Base-by-base conservation (phyloP, 2,888 invertebrate genomes). In the Tineola bisselliella region DNA sequence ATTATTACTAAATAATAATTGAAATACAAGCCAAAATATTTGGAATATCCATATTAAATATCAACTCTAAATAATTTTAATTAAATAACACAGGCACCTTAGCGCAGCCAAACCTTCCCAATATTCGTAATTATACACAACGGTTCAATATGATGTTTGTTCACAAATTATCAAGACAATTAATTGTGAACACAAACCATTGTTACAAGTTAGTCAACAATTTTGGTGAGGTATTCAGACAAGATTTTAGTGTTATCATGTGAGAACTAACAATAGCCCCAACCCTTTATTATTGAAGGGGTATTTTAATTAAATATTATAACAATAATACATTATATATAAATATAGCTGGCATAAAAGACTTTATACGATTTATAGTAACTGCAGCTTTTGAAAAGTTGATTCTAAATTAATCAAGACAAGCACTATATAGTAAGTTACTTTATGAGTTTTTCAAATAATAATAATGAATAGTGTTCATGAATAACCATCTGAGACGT, bases 131-230 rank as follows among this genome's bases (percentile, higher is more conserved):
- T 54, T 54, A 54, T 54, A 54, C 54, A 54, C 5, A 19, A 8
- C 25, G 25, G 11, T 54, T 54, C 54, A 54, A 18, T 54, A 54
- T 54, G 54, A 19, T 12, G 54, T 54, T 54, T 54, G 25, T 54
- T 25, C 25, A 25, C 25, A 25, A 18, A 54, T 54, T 54, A 54
- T 54, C 25, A 54, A 54, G 54, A 54, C 54, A 54, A 54, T 54
- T 54, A 54, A 54, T 54, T 54, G 25, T 54, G n/a, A 48, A 48
- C 15, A 18, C 48, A 48, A 54, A 54, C 25, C 54, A 54, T 54
- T 54, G 54, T 54, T 54, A 10, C 18, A 25, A 54, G 54, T 54
- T 54, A 54, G 54, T 25, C 10, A 54, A 54, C 54, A 19, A 54
- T 54, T 18, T 48, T 48, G 17, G 48, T 38, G n/a, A 38, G 48